A percentile compares a stretch with the other conserved stretches of the same genome.
Evolutionary conservation across 2,888 invertebrate genomes (phyloP).

Genomic region (Spisula subtruncata): DNA sequence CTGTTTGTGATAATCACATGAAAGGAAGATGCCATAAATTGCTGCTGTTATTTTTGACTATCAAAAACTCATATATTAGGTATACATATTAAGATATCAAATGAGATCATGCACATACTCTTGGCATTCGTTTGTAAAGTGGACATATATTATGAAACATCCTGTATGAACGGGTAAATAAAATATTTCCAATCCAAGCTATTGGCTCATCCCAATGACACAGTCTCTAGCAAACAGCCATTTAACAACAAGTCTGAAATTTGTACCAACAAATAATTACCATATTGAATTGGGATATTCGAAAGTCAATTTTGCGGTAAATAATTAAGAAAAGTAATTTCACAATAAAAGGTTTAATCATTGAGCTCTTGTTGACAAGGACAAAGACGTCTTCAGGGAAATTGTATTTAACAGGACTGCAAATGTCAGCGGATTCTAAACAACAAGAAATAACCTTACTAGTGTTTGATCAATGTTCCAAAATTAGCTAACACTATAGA

Average conservation of each 20-base stretch:
- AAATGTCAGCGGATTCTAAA: neutral
- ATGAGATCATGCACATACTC: too few relatives aligned
- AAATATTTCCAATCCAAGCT: too few relatives aligned
- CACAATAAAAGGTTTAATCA: neutral
- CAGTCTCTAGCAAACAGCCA: neutral
- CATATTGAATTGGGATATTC: neutral
- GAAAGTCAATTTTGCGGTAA: neutral
- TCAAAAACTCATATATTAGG: too few relatives aligned
- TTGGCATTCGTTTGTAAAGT: too few relatives aligned
- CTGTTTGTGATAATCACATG: too few relatives aligned
- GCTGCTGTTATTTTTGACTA: too few relatives aligned
- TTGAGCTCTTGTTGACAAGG: neutral
- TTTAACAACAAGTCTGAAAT: neutral
- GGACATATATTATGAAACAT: too few relatives aligned
- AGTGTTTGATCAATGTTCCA: neutral
- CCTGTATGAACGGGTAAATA: too few relatives aligned
- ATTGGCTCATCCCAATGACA: too few relatives aligned
- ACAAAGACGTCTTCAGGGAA: neutral
- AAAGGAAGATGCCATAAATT: too few relatives aligned
- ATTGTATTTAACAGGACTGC: constrained; percentile 1
- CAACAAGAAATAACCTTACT: neutral
- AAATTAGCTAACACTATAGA: neutral
- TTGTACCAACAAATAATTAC: neutral
- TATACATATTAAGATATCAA: too few relatives aligned
- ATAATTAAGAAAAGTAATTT: constrained; percentile 6